phyloP scores from a whole-genome alignment of 2,797 vertebrate genomes.

The Aplochiton taeniatus region DNA sequence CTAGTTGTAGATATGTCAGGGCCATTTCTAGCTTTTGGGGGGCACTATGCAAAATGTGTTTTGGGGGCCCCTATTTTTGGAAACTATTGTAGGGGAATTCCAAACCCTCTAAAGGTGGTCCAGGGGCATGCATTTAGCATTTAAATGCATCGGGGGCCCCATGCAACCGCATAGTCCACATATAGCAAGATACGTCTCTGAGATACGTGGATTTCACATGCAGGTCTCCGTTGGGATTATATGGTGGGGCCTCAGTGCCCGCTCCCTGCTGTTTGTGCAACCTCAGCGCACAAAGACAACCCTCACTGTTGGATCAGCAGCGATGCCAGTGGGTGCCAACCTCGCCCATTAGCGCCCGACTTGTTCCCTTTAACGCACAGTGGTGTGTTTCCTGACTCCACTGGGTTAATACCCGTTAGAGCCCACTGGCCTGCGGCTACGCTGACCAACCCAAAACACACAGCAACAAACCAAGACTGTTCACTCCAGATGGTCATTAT shows the following conservation, averaged over 20 bases:
- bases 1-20: conserved; percentile 47
- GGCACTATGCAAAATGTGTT: too few species aligned
- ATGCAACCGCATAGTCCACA: too few species aligned
- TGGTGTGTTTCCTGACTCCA: conserved; percentile 44
- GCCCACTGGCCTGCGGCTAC: conserved; percentile 61
- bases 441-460: conserved; percentile 1
- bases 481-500: conserved; percentile 65
- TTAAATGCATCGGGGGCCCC: too few species aligned
- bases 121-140: too few species aligned
- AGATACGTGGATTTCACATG: conserved; percentile 50
- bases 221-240: conserved; percentile 50
- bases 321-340: too few species aligned
- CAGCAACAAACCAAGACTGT: conserved; percentile 40
- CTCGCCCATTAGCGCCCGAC: background rate
- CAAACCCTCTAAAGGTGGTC: too few species aligned
- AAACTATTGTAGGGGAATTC: too few species aligned
- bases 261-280: conserved; percentile 36
- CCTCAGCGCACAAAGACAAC: background rate
- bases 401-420: conserved; percentile 60
- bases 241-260: conserved; percentile 52
- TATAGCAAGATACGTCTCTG: too few species aligned
- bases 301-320: background rate
- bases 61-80: too few species aligned
- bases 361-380: background rate
- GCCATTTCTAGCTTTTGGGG: too few species aligned